Evolutionary conservation across 2,888 invertebrate species (phyloP).

Genomic region (Phalangium opilio): DNA sequence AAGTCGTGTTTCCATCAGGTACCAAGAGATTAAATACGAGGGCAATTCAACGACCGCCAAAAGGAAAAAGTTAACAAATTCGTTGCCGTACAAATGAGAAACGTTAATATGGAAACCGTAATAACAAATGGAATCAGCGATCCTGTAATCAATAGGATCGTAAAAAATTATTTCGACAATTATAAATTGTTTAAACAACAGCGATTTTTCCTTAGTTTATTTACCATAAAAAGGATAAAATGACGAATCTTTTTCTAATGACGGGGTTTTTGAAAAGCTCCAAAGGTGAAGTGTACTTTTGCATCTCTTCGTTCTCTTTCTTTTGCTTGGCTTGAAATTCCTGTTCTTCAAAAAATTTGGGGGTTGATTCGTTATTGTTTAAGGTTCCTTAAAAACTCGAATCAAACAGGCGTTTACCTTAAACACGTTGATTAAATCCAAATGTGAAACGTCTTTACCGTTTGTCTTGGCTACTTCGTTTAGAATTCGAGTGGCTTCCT

Average conservation of each 20-base stretch:
- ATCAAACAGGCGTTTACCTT: constrained; percentile 1
- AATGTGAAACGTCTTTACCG: constrained; percentile 4
- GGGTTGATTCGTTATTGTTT: no score
- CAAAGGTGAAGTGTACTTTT: not conserved
- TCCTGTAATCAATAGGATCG: constrained; percentile 5
- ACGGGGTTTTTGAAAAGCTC: constrained; percentile 12
- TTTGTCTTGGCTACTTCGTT: constrained; percentile 15
- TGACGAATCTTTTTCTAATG: constrained; percentile 15
- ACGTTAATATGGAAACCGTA: constrained; percentile 26
- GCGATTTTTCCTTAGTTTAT: no score
- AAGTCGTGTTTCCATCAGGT: constrained; percentile 34
- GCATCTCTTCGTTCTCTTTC: not conserved
- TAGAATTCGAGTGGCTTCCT: constrained; percentile 17
- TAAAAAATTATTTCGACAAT: not conserved
- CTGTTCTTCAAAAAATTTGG: no score
- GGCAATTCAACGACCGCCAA: constrained; percentile 48
- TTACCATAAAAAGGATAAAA: constrained; percentile 14
- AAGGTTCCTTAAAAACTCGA: no score
- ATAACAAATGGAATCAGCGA: constrained; percentile 21
- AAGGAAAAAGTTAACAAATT: constrained; percentile 47
- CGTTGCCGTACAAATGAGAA: constrained; percentile 41
- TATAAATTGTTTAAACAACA: no score
- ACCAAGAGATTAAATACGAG: constrained; percentile 39
- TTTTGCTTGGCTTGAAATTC: no score
- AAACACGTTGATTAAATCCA: constrained; percentile 5